Conservation (phyloP, 2,797 vertebrate species). For the Premnoplex brunnescens region DNA sequence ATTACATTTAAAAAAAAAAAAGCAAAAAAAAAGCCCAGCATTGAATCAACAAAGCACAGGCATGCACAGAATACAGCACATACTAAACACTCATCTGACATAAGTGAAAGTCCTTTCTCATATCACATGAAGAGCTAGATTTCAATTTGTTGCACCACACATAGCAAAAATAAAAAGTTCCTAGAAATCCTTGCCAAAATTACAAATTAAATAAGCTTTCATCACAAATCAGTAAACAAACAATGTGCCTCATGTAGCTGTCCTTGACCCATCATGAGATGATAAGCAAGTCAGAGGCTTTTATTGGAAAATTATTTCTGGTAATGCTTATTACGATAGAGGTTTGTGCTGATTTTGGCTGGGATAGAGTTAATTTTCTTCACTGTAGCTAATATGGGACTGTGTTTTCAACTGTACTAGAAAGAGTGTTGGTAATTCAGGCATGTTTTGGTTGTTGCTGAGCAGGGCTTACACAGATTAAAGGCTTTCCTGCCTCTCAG, state of each 20-base stretch:
- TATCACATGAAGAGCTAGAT: neutral
- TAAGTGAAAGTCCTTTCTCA: neutral
- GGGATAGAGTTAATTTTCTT: neutral
- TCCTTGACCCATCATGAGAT: neutral
- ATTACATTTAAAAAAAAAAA: neutral
- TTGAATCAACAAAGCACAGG: neutral
- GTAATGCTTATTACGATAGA: neutral
- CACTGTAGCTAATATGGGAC: neutral
- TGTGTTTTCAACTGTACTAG: neutral
- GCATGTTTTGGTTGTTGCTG: neutral
- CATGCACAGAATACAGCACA: neutral
- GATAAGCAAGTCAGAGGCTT: neutral
- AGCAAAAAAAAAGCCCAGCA: neutral
- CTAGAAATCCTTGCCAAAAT: neutral
- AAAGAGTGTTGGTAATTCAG: neutral
- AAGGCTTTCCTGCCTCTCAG: neutral
- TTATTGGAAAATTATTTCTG: neutral
- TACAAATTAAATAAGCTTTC: neutral
- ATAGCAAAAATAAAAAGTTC: neutral
- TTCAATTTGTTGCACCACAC: neutral
- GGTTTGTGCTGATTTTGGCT: neutral
- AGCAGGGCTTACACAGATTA: neutral
- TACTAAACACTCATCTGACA: neutral
- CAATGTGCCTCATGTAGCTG: neutral
- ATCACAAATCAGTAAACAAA: neutral